A percentile compares a stretch with the other conserved stretches of the same genome.
Conservation (phyloP, 2,888 invertebrate species). For the Pimpla rufipes region DNA sequence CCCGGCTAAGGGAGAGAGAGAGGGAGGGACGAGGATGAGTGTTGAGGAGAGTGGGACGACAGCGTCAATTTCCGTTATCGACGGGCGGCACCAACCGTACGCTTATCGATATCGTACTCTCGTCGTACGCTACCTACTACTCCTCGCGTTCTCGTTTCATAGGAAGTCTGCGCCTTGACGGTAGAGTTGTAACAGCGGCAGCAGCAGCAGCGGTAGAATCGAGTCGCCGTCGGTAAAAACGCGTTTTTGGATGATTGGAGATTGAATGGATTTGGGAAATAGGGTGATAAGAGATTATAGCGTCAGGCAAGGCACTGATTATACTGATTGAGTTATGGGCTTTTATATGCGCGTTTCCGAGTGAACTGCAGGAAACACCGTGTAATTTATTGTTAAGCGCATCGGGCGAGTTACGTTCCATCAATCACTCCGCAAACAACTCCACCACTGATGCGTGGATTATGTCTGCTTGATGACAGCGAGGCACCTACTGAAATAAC, state of each 20-base stretch:
- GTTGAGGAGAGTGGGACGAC: neutral
- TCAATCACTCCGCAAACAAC: slow-evolving; percentile 24
- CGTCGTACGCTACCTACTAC: neutral
- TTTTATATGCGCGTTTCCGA: neutral
- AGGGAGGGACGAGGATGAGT: neutral
- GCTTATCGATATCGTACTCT: slow-evolving; percentile 59
- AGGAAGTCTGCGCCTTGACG: too few species aligned
- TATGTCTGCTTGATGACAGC: slow-evolving; percentile 26
- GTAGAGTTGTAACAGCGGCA: neutral
- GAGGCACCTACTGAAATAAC: slow-evolving; percentile 11
- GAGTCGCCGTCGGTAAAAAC: slow-evolving; percentile 22
- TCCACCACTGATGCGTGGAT: neutral
- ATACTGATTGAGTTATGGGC: neutral
- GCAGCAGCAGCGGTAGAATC: slow-evolving; percentile 1
- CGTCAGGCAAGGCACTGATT: neutral
- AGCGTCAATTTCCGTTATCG: slow-evolving; percentile 54
- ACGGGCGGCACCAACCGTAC: slow-evolving; percentile 34
- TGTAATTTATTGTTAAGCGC: slow-evolving; percentile 27
- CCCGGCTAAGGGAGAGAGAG: neutral
- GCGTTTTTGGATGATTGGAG: neutral
- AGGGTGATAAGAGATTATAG: slow-evolving; percentile 6
- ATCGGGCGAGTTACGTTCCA: slow-evolving; percentile 6
- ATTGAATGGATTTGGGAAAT: slow-evolving; percentile 6
- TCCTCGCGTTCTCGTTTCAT: too few species aligned
- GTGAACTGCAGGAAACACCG: neutral